phyloP scores from a whole-genome alignment of 2,113 vertebrate genomes.

The Myxocyprinus asiaticus region DNA sequence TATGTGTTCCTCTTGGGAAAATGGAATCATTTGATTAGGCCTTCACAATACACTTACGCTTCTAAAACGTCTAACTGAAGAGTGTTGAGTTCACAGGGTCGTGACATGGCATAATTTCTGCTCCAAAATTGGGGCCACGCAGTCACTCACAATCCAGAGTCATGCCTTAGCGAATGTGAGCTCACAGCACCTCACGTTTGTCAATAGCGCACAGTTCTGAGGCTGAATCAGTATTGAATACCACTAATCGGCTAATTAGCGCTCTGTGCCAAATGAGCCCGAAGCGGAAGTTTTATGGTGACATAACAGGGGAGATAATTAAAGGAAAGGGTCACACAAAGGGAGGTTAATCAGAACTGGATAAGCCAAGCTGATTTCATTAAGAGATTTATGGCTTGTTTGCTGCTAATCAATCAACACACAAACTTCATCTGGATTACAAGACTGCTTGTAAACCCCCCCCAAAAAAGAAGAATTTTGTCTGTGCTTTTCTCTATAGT shows the following conservation, averaged over 20 bases:
- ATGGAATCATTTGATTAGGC: slow-evolving; percentile 4
- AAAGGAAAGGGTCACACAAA: slow-evolving; percentile 65
- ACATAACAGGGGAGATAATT: slow-evolving; percentile 69
- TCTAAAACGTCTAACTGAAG: too few species aligned
- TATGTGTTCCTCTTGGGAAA: background rate
- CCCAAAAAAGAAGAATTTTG: too few species aligned
- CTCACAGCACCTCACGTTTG: slow-evolving; percentile 6
- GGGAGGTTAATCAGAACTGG: slow-evolving; percentile 59
- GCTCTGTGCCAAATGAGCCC: slow-evolving; percentile 55
- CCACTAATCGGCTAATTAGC: slow-evolving; percentile 73
- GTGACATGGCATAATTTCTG: background rate
- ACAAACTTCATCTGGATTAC: background rate
- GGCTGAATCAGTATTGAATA: slow-evolving; percentile 65
- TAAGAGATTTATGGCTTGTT: slow-evolving; percentile 62
- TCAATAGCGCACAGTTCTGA: slow-evolving; percentile 44
- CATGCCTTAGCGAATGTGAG: slow-evolving; percentile 9
- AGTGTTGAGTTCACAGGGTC: background rate
- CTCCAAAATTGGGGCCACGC: background rate
- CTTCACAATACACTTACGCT: background rate
- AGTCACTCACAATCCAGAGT: background rate
- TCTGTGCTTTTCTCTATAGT: too few species aligned
- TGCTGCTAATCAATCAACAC: slow-evolving; percentile 49
- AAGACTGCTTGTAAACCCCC: background rate
- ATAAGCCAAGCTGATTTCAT: slow-evolving; percentile 54
- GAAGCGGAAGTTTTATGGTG: slow-evolving; percentile 69